Evolutionary conservation across 2,113 vertebrate species (phyloP).

Genomic region (Centrocercus urophasianus): DNA sequence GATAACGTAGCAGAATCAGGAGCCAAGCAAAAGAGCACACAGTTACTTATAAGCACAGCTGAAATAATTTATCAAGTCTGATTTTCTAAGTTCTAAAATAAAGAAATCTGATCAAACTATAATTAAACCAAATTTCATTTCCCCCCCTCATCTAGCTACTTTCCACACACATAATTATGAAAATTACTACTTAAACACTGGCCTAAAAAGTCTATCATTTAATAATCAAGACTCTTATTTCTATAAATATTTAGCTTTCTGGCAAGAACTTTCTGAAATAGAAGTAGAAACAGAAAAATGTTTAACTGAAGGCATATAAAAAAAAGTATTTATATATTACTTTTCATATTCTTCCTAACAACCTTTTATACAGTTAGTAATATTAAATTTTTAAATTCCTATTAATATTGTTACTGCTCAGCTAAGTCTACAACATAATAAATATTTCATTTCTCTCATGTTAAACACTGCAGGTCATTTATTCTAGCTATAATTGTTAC

Average conservation of each 20-base stretch:
- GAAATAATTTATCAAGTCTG: background rate
- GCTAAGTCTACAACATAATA: background rate
- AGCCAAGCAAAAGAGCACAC: background rate
- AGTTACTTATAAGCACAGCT: background rate
- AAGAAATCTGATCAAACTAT: background rate
- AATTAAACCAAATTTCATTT: background rate
- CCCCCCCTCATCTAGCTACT: too few species aligned
- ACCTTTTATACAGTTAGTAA: background rate
- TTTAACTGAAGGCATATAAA: background rate
- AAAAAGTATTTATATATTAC: too few species aligned
- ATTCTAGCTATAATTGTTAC: background rate
- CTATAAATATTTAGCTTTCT: background rate
- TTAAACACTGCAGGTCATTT: too few species aligned
- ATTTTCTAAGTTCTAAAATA: background rate
- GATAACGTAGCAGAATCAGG: background rate
- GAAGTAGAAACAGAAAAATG: background rate
- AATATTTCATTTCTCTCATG: background rate
- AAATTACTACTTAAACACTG: background rate
- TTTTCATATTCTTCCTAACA: background rate
- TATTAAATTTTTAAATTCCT: background rate
- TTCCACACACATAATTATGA: background rate
- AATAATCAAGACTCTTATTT: background rate
- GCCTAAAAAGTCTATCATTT: background rate
- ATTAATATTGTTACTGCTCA: background rate
- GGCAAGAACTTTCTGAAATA: background rate